Evolutionary conservation across 2,888 invertebrate species (phyloP), one percentile per base, ranked within the genome.

Genomic region (Oeneis ivallda): DNA sequence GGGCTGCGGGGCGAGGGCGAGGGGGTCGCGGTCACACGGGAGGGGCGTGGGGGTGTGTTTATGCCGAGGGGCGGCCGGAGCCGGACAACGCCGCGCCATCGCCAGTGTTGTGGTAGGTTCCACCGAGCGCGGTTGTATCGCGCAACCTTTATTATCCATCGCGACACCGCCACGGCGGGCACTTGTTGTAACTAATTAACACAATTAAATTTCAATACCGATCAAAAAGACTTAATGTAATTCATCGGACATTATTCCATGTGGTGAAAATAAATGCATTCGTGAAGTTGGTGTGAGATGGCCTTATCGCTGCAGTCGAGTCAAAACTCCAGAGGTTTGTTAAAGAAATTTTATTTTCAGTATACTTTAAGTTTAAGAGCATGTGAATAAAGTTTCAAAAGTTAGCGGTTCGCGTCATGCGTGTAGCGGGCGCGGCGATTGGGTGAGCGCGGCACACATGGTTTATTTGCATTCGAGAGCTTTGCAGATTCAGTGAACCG

Each of bases 81-180:
- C 83, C 83, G 81, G 81, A 67, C 74, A 76, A 76, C 75, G 80
- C 77, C 79, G 81, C 77, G 80, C 82, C 80, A 80, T 78, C 79
- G 86, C 83, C 89, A 89, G 93, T 94, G 92, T 93, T 94, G 93
- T 93, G 93, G 93, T 93, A 94, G 94, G 94, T 93, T 93, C 91
- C 87, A 81, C 78, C 74, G 81, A 81, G 84, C 75, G 82, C 82
- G 85, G 84, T 79, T 84, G 87, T 80, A 79, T 82, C 81, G 79
- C 79, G 76, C 75, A 65, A 70, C 62, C 73, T 73, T 79, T 85
- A 88, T 81, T 86, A 83, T 78, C 81, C 72, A 79, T 81, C 86
- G 83, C 80, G 86, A 86, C 83, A 78, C 79, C 84, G 83, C 77
- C 80, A 76, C 81, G 83, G 77, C 75, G 79, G 79, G 85, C 49